Evolutionary conservation across 2,888 invertebrate genomes (phyloP).

Genomic region (Entomobrya multifasciata): DNA sequence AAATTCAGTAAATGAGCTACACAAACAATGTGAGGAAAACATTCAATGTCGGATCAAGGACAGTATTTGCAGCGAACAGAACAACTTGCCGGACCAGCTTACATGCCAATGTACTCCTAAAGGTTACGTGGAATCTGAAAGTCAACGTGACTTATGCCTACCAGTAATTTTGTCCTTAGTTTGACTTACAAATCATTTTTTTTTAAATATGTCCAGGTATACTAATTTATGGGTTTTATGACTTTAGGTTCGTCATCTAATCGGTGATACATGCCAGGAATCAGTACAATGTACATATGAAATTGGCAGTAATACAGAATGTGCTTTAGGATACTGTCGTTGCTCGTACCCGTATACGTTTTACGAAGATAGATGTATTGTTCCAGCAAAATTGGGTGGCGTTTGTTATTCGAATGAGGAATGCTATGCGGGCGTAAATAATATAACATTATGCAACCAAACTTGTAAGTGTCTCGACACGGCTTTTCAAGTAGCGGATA

Average conservation of each 20-base stretch:
- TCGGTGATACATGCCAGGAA: not conserved
- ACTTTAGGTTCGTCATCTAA: not conserved
- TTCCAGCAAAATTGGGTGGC: not conserved
- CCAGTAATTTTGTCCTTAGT: not conserved
- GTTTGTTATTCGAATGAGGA: not conserved
- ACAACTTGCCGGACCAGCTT: too few relatives aligned
- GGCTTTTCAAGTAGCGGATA: not conserved
- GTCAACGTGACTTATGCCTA: too few relatives aligned
- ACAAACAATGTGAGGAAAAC: too few relatives aligned
- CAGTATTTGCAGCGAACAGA: too few relatives aligned
- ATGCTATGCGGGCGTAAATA: not conserved
- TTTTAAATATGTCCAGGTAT: too few relatives aligned
- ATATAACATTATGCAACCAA: not conserved
- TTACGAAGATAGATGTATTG: not conserved
- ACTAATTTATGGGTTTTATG: not conserved
- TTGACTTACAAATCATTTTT: not conserved
- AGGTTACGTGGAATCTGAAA: too few relatives aligned
- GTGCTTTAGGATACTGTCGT: not conserved
- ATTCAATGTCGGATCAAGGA: too few relatives aligned
- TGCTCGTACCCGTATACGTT: not conserved
- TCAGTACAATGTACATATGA: not conserved
- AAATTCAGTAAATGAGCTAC: too few relatives aligned
- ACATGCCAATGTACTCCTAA: too few relatives aligned
- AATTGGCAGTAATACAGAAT: not conserved
- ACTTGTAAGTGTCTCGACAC: not conserved